Percentiles rank a stretch among this genome's conserved stretches.
These are phyloP conservation scores for Yponomeuta sedellus DNA, from an alignment of 2,888 invertebrate genomes.

Conservation along the genomic window DNA sequence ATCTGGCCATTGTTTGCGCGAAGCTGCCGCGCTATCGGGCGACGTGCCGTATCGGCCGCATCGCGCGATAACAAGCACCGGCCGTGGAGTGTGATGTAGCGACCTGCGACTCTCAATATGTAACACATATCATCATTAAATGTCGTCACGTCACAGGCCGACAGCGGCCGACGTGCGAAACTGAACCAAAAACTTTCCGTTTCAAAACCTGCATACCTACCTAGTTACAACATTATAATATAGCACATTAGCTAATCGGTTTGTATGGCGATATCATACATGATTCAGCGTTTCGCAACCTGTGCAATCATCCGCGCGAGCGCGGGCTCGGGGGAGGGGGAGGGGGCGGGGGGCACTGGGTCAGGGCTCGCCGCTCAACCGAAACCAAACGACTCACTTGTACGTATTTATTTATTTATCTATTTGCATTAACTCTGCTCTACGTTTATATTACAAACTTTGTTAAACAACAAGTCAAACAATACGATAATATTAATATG, in stretches of 20 bases:
- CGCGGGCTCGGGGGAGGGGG: neutral
- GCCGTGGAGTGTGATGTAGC: neutral
- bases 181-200: neutral
- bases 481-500: neutral
- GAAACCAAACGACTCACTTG: neutral
- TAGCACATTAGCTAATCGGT: slow-evolving; percentile 1
- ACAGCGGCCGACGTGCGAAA: neutral
- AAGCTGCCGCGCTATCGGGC: too few relatives aligned
- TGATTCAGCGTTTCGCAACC: slow-evolving; percentile 1
- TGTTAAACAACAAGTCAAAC: neutral
- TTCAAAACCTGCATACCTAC: neutral
- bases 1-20: too few relatives aligned
- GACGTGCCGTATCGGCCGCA: neutral
- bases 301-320: neutral
- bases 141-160: neutral
- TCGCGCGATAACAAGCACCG: neutral
- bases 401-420: neutral
- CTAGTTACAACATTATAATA: neutral
- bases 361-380: neutral
- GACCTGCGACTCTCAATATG: too few relatives aligned
- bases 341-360: neutral
- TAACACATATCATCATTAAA: too few relatives aligned
- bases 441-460: neutral
- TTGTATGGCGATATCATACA: neutral
- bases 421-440: neutral